Conservation (phyloP, 2,888 invertebrate species). For the Temnothorax rugatulus region DNA sequence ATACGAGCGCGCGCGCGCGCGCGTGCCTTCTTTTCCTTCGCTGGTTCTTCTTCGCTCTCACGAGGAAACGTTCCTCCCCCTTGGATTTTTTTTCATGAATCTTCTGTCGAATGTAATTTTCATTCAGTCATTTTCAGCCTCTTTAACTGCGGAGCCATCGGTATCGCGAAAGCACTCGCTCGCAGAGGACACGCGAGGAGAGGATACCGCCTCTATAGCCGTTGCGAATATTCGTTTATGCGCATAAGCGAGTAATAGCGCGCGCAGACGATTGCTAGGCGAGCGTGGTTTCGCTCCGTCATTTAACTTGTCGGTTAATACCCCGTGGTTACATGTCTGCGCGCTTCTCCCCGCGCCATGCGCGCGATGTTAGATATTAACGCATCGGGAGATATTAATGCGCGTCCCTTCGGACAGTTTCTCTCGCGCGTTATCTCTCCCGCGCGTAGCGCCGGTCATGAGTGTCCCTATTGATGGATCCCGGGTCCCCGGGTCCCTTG, state of each 20-base stretch:
- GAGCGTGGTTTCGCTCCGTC: constrained; percentile 24
- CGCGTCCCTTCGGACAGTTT: neutral
- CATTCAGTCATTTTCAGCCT: neutral
- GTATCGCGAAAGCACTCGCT: neutral
- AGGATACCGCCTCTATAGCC: neutral
- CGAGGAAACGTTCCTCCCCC: neutral
- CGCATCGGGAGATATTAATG: constrained; percentile 29
- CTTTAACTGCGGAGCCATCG: neutral
- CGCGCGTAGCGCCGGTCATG: neutral
- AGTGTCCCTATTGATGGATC: constrained; percentile 30
- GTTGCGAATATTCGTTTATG: constrained; percentile 1
- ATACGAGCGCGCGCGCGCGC: constrained; percentile 53
- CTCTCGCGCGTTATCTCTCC: neutral
- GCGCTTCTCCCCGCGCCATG: neutral
- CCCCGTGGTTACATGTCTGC: constrained; percentile 15
- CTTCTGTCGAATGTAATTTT: neutral
- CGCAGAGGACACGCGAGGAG: neutral
- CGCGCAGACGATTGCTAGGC: neutral
- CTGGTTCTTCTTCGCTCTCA: constrained; percentile 8
- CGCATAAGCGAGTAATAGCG: neutral
- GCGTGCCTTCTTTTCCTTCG: constrained; percentile 55
- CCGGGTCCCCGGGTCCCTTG: neutral
- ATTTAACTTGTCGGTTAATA: constrained; percentile 45
- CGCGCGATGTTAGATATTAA: constrained; percentile 26
- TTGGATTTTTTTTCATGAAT: neutral